phyloP scores from a whole-genome alignment of 2,113 vertebrate genomes.

The Fregata magnificens region DNA sequence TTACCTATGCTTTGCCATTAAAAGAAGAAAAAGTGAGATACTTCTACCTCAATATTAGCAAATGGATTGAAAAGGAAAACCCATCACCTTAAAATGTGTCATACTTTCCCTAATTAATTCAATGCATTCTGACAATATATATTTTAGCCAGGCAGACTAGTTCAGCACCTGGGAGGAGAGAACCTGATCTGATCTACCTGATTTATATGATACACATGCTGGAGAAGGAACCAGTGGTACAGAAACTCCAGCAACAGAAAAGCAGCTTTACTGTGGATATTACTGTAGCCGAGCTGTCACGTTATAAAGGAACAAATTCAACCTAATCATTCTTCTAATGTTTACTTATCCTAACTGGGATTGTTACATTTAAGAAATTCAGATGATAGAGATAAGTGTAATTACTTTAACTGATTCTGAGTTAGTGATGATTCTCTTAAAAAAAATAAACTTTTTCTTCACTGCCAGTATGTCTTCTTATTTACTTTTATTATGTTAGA shows the following conservation, averaged over 20 bases:
- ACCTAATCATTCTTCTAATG: neutral
- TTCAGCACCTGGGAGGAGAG: neutral
- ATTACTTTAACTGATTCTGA: conserved; percentile 7
- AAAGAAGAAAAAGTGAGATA: neutral
- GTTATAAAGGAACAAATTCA: neutral
- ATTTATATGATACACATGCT: neutral
- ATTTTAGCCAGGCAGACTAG: neutral
- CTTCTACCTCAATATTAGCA: neutral
- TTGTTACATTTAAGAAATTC: neutral
- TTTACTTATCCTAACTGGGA: neutral
- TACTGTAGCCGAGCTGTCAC: neutral
- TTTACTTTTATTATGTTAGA: conserved; percentile 25
- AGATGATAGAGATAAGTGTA: neutral
- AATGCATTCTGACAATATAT: neutral
- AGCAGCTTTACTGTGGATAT: neutral
- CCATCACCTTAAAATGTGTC: neutral
- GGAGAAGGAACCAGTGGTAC: neutral
- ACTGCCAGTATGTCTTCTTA: neutral
- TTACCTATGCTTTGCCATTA: neutral
- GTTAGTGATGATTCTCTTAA: neutral
- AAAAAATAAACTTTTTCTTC: neutral
- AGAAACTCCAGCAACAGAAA: neutral
- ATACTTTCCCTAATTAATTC: neutral
- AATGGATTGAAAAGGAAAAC: neutral
- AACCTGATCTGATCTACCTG: neutral